A percentile compares a stretch with the other conserved stretches of the same genome.
phyloP scores from a whole-genome alignment of 1,140 invertebrate genomes.

The Cherax quadricarinatus region DNA sequence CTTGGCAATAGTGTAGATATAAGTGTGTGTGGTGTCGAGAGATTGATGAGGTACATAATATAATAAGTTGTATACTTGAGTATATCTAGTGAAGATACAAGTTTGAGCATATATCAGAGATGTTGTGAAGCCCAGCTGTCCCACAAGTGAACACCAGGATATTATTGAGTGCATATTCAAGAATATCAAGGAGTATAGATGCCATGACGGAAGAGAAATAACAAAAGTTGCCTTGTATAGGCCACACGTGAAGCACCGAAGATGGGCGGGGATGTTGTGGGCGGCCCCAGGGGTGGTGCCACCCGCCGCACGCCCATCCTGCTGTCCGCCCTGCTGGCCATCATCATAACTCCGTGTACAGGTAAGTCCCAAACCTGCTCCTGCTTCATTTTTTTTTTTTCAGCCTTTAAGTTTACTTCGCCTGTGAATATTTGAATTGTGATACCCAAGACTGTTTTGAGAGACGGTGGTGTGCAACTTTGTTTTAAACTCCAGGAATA shows the following conservation, averaged over 20 bases:
- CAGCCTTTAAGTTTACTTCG: neutral
- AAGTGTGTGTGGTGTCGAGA: neutral
- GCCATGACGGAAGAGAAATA: neutral
- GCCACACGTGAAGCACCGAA: neutral
- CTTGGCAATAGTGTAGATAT: neutral
- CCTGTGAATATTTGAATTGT: neutral
- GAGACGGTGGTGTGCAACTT: no score
- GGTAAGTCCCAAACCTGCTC: neutral
- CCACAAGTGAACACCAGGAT: neutral
- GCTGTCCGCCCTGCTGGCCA: conserved; percentile 29
- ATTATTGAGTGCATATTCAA: neutral
- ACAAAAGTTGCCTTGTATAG: neutral
- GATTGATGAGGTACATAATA: neutral
- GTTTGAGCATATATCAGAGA: neutral
- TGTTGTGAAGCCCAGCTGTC: neutral
- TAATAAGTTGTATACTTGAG: neutral
- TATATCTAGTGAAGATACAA: neutral
- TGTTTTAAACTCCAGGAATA: no score
- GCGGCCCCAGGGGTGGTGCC: neutral
- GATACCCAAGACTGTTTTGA: neutral
- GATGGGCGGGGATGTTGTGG: conserved; percentile 26
- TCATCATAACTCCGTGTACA: neutral
- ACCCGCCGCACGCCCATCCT: conserved; percentile 2
- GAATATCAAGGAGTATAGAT: neutral
- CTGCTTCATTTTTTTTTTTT: no score